Conservation (phyloP, 2,113 vertebrate genomes). For the Pavo muticus region DNA sequence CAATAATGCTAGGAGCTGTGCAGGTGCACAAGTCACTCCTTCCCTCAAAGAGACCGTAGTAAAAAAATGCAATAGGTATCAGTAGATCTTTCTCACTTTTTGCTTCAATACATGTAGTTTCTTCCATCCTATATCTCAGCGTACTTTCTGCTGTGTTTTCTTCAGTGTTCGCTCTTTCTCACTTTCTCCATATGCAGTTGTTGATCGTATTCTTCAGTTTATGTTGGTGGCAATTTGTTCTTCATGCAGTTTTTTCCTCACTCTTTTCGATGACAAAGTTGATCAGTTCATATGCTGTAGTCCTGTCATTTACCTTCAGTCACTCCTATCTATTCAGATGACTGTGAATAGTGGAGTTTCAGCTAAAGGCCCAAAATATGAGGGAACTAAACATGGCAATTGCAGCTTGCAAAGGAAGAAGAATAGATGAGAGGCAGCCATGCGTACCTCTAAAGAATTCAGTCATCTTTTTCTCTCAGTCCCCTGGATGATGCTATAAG, state of each 20-base stretch:
- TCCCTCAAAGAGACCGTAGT: background rate
- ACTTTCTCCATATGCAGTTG: background rate
- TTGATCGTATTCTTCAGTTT: background rate
- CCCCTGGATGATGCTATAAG: background rate
- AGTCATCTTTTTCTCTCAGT: background rate
- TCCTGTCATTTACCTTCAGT: background rate
- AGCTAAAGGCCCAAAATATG: background rate
- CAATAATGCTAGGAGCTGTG: background rate
- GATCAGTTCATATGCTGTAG: background rate
- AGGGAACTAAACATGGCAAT: background rate
- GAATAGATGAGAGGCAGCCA: background rate
- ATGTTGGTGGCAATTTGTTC: background rate
- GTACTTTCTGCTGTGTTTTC: background rate
- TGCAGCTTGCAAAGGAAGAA: fast-evolving
- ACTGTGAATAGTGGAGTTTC: background rate
- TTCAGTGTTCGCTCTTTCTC: background rate
- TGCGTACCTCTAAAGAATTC: background rate
- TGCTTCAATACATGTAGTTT: background rate
- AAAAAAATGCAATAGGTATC: background rate
- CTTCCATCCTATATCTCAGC: background rate
- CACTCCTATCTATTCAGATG: background rate
- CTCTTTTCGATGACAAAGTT: background rate
- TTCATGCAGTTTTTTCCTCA: background rate
- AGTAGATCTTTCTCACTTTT: background rate
- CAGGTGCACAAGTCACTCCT: background rate